Base-by-base conservation (phyloP, 1,140 invertebrate species). In the Choristoneura fumiferana region DNA sequence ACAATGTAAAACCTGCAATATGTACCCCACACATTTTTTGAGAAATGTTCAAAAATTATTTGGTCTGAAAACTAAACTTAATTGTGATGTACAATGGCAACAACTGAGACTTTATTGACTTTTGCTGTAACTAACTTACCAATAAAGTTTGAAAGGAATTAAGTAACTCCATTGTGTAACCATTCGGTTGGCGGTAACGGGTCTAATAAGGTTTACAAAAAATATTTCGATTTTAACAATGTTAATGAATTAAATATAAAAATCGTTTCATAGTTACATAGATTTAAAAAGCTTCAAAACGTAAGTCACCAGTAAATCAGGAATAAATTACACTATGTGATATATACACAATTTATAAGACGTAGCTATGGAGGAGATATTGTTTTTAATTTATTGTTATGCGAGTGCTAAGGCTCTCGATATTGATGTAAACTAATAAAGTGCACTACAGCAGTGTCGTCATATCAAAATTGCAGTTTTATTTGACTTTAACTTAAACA, bases 261-360 rank as follows among this genome's bases (percentile, higher is more conserved):
- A 14, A 39, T 39, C n/a, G 14, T 17, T 6, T 54, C 17, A 15
- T n/a, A n/a, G 36, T 54, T 35, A 54, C 22, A n/a, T 13, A 54
- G 22, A 36, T 5, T 22, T 29, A 22, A 56, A 13, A 38, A 9
- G 22, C n/a, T 18, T 56, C 17, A 4, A 9, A 40, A 56, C 36
- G 15, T 38, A 39, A 36, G 8, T 38, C 38, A 56, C 18, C 9
- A 49, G 43, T 49, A 49, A 49, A 57, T 52, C 39, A 61, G 43
- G 38, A 63, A 57, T 15, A 58, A 67, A 54, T 71, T 72, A 73
- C 58, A 62, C 62, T 76, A 74, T 82, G 76, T 82, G 79, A 84
- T 84, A 84, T 81, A 80, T 80, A 82, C 70, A 82, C 76, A 84
- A 74, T 75, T 78, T 81, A 73, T 78, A 68, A 79, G 67, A 67